phyloP scores from a whole-genome alignment of 2,113 vertebrate genomes.

The Campylorhamphus procurvoides region DNA sequence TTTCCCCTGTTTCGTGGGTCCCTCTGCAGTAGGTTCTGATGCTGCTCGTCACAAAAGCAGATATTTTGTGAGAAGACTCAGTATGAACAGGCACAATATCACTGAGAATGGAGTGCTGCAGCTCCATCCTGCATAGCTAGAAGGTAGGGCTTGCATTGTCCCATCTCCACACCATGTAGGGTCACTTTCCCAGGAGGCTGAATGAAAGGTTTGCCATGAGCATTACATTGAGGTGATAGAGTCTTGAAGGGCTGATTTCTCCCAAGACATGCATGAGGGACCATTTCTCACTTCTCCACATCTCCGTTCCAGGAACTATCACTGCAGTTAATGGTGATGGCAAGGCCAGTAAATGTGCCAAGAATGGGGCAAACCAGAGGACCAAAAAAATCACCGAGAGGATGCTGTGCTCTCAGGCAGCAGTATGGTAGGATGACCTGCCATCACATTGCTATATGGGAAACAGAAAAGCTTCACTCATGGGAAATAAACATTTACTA shows the following conservation, averaged over 20 bases:
- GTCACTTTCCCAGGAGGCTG: neutral
- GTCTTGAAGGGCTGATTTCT: neutral
- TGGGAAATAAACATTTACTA: neutral
- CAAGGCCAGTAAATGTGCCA: neutral
- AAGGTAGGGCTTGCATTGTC: neutral
- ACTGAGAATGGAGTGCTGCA: neutral
- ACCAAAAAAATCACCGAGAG: neutral
- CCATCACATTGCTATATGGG: neutral
- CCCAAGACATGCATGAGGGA: neutral
- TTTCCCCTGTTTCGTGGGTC: neutral
- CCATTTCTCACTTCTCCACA: neutral
- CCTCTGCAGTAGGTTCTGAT: neutral
- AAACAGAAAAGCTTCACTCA: neutral
- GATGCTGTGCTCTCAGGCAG: neutral
- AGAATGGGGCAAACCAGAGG: neutral
- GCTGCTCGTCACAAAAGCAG: neutral
- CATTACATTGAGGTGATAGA: neutral
- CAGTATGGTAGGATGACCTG: neutral
- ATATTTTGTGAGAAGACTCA: neutral
- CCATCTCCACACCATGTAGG: neutral
- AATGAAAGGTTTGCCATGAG: neutral
- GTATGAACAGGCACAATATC: neutral
- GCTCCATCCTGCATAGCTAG: neutral
- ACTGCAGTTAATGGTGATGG: neutral
- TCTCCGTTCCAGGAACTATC: neutral